A percentile compares a stretch with the other conserved stretches of the same genome.
phyloP scores from a whole-genome alignment of 1,140 invertebrate species.

The Drosophila insularis region DNA sequence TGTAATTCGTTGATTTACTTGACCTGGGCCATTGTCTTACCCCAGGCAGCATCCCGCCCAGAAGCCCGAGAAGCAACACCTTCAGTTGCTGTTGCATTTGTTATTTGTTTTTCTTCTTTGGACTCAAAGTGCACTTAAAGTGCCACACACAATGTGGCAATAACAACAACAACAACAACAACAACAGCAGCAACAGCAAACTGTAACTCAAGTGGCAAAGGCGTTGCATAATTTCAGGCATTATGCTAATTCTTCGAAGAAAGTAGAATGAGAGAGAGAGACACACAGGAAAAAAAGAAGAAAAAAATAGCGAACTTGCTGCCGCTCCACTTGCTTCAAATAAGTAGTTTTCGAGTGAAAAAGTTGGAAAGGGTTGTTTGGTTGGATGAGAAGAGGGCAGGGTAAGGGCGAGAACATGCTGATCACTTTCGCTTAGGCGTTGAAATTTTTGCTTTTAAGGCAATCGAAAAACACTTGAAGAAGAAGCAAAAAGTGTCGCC shows the following conservation, averaged over 20 bases:
- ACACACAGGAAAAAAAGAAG: not conserved
- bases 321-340: conserved; percentile 23
- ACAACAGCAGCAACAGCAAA: conserved; percentile 19
- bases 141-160: conserved; percentile 29
- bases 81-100: conserved; percentile 31
- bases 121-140: conserved; percentile 68
- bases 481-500: conserved; percentile 48
- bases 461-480: conserved; percentile 74
- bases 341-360: conserved; percentile 52
- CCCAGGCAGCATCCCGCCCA: conserved; percentile 1
- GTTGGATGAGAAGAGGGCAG: conserved; percentile 11
- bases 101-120: conserved; percentile 45
- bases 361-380: conserved; percentile 24
- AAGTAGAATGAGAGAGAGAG: not conserved
- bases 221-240: conserved; percentile 75
- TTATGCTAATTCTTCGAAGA: conserved; percentile 63
- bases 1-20: conserved; percentile 75
- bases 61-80: not conserved
- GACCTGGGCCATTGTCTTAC: conserved; percentile 26
- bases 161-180: not conserved
- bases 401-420: conserved; percentile 25
- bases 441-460: conserved; percentile 75
- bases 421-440: conserved; percentile 66
- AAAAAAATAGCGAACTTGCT: conserved; percentile 48
- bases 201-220: conserved; percentile 46